Evolutionary conservation across 2,113 vertebrate genomes (phyloP).

Genomic region (Periophthalmodon schlosseri): DNA sequence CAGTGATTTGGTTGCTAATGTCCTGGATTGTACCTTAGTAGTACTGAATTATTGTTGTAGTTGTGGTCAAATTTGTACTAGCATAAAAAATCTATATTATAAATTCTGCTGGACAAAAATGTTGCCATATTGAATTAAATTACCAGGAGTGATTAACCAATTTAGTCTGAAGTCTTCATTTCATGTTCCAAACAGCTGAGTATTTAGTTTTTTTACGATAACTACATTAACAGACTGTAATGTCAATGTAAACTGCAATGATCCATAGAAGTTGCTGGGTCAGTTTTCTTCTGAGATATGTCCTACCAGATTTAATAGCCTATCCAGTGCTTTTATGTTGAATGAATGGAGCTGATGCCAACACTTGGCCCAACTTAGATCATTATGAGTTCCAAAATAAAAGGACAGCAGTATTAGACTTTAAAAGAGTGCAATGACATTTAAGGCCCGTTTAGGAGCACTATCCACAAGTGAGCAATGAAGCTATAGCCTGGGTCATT

Average conservation of each 20-base stretch:
- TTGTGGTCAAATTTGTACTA: no score
- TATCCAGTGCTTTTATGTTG: background rate
- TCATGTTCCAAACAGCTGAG: background rate
- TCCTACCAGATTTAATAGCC: background rate
- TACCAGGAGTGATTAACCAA: background rate
- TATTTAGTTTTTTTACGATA: background rate
- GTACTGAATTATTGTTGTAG: no score
- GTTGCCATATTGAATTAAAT: background rate
- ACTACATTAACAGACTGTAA: background rate
- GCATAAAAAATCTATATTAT: background rate
- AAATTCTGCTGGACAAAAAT: background rate
- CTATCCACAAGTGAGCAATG: conserved; percentile 17
- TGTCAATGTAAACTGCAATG: background rate
- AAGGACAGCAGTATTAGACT: conserved; percentile 15
- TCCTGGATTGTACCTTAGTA: no score
- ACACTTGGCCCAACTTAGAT: conserved; percentile 6
- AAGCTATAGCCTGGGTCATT: conserved; percentile 9
- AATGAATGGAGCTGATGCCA: background rate
- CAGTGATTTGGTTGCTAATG: no score
- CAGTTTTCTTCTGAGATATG: conserved; percentile 1
- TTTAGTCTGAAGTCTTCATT: background rate
- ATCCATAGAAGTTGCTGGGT: background rate
- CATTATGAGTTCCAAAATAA: conserved; percentile 7
- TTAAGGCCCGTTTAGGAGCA: conserved; percentile 20
- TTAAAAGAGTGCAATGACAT: conserved; percentile 29